A percentile compares a stretch with the other conserved stretches of the same genome.
phyloP scores from a whole-genome alignment of 2,797 vertebrate genomes.

The Enoplosus armatus region DNA sequence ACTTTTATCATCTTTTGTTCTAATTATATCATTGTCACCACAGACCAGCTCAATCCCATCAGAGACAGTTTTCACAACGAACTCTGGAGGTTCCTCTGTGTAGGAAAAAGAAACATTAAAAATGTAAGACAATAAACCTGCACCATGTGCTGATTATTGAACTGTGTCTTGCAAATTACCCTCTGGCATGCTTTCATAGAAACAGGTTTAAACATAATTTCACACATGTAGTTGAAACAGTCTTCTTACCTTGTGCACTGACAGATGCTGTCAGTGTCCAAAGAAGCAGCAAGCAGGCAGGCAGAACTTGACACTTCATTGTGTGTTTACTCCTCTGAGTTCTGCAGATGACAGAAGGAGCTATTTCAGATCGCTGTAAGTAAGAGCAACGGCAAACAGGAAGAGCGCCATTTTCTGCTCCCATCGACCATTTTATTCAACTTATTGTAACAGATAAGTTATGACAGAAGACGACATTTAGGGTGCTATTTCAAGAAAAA shows the following conservation, averaged over 20 bases:
- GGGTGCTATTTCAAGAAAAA: accelerated
- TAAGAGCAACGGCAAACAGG: slow-evolving; percentile 20
- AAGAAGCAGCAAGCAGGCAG: slow-evolving; percentile 47
- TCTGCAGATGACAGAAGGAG: slow-evolving; percentile 29
- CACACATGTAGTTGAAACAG: background rate
- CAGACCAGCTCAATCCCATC: slow-evolving; percentile 9
- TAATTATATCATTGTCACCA: accelerated
- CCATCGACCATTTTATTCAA: slow-evolving; percentile 66
- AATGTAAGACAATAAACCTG: background rate
- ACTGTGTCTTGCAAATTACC: background rate
- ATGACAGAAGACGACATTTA: background rate
- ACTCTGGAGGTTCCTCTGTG: accelerated
- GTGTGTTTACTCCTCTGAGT: background rate
- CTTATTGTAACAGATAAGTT: background rate
- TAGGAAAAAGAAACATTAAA: background rate
- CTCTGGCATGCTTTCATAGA: background rate
- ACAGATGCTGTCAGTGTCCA: slow-evolving; percentile 46
- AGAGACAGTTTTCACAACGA: accelerated
- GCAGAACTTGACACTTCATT: background rate
- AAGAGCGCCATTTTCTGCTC: slow-evolving; percentile 67
- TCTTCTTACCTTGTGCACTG: slow-evolving; percentile 1
- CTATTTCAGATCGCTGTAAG: background rate
- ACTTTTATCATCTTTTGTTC: accelerated
- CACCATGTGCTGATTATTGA: too few relatives aligned
- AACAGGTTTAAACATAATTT: background rate